Evolutionary conservation across 2,797 vertebrate genomes (phyloP), one percentile per base, ranked within the genome.

Genomic region (Florisuga fusca): DNA sequence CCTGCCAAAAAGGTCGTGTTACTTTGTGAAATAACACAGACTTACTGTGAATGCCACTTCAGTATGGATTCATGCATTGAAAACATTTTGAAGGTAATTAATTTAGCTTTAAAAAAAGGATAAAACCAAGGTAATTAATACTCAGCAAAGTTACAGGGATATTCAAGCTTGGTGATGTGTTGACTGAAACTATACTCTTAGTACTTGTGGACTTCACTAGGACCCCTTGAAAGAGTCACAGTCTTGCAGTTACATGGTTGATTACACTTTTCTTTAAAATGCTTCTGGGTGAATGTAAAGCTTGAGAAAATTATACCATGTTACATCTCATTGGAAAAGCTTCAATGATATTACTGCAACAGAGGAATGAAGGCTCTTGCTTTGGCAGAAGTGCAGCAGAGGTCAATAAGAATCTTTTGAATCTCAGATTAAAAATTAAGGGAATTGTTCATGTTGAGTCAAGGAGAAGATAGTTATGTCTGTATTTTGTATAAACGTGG

Each of bases 251-350:
- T 93, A 90, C 33, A 12, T 79, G 69, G 93, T 85, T 69, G 91
- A 90, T 88, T 93, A 61, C 48, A 38, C 63, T 68, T 90, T 51
- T 68, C 81, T 89, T 92, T 89, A 61, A 92, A 78, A 84, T 27
- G 25, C 81, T 87, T 80, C 23, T 87, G 79, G 67, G 41, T 90
- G 36, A 90, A 59, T 50, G 57, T 87, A 73, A 46, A 68, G 72
- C 62, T 81, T 54, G 33, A 92, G 84, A 79, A 96, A 84, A 86
- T 57, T 45, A 59, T 69, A 45, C 33, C 25, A 14, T 1, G 2
- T 85, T 85, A 64, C 18, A 63, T 87, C 51, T 90, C 63, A 68
- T 21, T 90, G 75, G 68, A 75, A 89, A 85, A 91, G 33, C 73
- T 79, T 91, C 66, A 89, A 21, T 81, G 53, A 69, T 45, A 25